Conservation (phyloP, 1,140 invertebrate genomes). For the Micrasema longulum region DNA sequence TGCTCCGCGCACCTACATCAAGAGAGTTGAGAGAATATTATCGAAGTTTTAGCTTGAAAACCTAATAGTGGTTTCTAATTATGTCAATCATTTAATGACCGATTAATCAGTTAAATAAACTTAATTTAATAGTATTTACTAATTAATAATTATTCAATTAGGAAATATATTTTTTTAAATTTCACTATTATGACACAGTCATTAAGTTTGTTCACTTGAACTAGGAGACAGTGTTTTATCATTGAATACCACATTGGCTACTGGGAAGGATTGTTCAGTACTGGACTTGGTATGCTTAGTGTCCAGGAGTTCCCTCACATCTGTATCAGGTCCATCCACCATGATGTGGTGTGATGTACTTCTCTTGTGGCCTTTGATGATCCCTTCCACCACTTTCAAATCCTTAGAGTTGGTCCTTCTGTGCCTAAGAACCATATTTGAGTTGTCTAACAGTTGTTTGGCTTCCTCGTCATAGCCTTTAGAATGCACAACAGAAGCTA, state of each 20-base stretch:
- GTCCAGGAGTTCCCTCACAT: conserved; percentile 60
- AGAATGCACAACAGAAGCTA: conserved; percentile 60
- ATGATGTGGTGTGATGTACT: conserved; percentile 65
- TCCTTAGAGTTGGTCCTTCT: conserved; percentile 70
- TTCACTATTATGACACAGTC: conserved; percentile 45
- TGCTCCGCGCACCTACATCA: not conserved
- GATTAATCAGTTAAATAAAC: too few species aligned
- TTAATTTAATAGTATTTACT: too few species aligned
- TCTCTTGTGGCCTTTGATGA: conserved; percentile 59
- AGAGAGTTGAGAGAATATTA: conserved; percentile 12
- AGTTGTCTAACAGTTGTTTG: conserved; percentile 64
- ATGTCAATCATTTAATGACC: conserved; percentile 13
- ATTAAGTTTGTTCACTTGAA: conserved; percentile 50
- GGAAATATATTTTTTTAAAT: too few species aligned
- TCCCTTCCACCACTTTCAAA: conserved; percentile 59
- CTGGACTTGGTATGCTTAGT: conserved; percentile 56
- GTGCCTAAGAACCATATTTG: conserved; percentile 68
- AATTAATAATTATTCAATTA: too few species aligned
- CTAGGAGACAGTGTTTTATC: conserved; percentile 49
- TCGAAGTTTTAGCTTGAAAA: conserved; percentile 29
- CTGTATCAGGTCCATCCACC: conserved; percentile 55
- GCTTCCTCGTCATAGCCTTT: conserved; percentile 64
- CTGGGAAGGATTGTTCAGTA: conserved; percentile 54
- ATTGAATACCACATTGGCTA: conserved; percentile 51
- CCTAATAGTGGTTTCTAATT: conserved; percentile 28